Conservation (phyloP, 2,888 invertebrate genomes). For the Cartodere bifasciata region DNA sequence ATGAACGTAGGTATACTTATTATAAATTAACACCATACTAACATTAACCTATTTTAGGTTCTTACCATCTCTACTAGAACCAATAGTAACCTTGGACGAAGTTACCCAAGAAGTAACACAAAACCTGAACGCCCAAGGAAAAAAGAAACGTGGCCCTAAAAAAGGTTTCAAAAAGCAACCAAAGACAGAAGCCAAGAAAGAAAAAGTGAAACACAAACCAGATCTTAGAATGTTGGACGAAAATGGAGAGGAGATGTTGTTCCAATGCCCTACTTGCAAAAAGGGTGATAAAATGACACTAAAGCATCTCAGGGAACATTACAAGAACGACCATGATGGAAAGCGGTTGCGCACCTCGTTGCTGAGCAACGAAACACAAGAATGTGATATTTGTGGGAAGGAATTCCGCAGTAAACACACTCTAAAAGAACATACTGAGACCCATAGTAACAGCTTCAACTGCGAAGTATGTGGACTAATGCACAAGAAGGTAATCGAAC, state of each 20-base stretch:
- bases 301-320: slow-evolving; percentile 23
- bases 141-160: slow-evolving; percentile 14
- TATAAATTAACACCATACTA: slow-evolving; percentile 2
- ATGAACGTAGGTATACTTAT: neutral
- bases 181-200: neutral
- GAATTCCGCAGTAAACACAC: slow-evolving; percentile 25
- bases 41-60: slow-evolving; percentile 23
- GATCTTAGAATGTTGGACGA: slow-evolving; percentile 7
- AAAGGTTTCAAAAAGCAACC: slow-evolving; percentile 15
- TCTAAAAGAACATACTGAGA: slow-evolving; percentile 31
- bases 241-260: slow-evolving; percentile 7
- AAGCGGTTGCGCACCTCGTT: slow-evolving; percentile 22
- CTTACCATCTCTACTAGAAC: slow-evolving; percentile 26
- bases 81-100: slow-evolving; percentile 29
- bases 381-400: slow-evolving; percentile 32
- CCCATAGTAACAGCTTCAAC: slow-evolving; percentile 30
- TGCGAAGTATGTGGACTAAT: slow-evolving; percentile 30
- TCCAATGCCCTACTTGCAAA: slow-evolving; percentile 25
- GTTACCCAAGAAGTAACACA: slow-evolving; percentile 4
- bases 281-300: slow-evolving; percentile 22
- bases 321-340: slow-evolving; percentile 23
- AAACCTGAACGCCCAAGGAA: slow-evolving; percentile 15
- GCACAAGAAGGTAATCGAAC: slow-evolving; percentile 31
- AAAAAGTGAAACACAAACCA: slow-evolving; percentile 7
- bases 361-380: slow-evolving; percentile 19